Evolutionary conservation across 1,140 invertebrate genomes (phyloP).

Genomic region (Hypsibius dujardini): DNA sequence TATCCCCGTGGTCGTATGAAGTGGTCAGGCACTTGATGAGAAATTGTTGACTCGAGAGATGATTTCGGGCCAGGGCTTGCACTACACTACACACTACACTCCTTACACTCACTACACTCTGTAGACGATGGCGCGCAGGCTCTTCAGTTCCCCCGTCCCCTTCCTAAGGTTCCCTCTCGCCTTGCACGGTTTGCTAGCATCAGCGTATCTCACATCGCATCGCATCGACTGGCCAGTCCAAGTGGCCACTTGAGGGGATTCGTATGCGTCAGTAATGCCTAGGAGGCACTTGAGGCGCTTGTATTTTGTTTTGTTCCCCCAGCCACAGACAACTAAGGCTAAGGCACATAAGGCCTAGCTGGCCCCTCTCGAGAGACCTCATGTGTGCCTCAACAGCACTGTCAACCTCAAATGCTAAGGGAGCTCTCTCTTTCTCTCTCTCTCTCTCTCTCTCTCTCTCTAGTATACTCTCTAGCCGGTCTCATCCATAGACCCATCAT

Average conservation of each 20-base stretch:
- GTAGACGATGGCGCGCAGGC: neutral
- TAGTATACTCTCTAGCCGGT: too few species aligned
- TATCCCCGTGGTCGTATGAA: neutral
- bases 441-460: too few species aligned
- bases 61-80: neutral
- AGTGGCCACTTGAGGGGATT: neutral
- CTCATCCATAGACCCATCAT: too few species aligned
- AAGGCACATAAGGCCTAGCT: too few species aligned
- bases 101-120: too few species aligned
- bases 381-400: too few species aligned
- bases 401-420: too few species aligned
- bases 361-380: too few species aligned
- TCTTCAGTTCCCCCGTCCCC: neutral
- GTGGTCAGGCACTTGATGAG: constrained; percentile 5
- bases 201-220: too few species aligned
- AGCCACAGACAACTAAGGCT: neutral
- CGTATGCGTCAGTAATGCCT: constrained; percentile 5
- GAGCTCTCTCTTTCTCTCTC: too few species aligned
- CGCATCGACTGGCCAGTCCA: neutral
- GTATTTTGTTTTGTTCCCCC: neutral
- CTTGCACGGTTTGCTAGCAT: neutral
- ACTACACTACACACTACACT: too few species aligned
- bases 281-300: neutral
- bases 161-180: neutral
- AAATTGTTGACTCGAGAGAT: constrained; percentile 15